Evolutionary conservation across 2,888 invertebrate species (phyloP).

Genomic region (Tipula confusa): DNA sequence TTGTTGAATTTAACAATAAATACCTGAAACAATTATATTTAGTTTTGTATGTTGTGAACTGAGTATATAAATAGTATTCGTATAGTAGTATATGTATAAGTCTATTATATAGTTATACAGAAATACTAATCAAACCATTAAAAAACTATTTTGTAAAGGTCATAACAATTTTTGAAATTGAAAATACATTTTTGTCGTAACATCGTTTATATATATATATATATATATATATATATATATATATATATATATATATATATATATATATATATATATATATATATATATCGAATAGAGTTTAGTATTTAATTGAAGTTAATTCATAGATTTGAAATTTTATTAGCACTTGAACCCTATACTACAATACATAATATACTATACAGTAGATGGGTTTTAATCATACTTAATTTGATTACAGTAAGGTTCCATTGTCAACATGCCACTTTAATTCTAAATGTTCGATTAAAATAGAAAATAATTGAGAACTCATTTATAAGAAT

Average conservation of each 20-base stretch:
- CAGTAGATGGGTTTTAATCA: background rate
- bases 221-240: too few relatives aligned
- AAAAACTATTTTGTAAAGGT: background rate
- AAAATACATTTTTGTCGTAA: background rate
- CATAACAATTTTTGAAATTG: background rate
- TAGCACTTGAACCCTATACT: background rate
- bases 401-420: background rate
- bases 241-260: too few relatives aligned
- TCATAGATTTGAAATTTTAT: background rate
- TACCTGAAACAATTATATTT: background rate
- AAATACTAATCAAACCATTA: background rate
- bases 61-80: too few relatives aligned
- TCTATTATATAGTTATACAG: background rate
- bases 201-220: background rate
- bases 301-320: background rate
- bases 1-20: background rate
- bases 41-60: too few relatives aligned
- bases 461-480: background rate
- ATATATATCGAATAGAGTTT: too few relatives aligned
- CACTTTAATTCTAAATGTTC: background rate
- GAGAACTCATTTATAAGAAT: background rate
- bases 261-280: too few relatives aligned
- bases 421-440: background rate
- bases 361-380: background rate
- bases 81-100: background rate